Percentiles rank a stretch among this genome's conserved stretches.
Conservation (phyloP, 2,113 vertebrate genomes). For the Phylloscopus trochilus region DNA sequence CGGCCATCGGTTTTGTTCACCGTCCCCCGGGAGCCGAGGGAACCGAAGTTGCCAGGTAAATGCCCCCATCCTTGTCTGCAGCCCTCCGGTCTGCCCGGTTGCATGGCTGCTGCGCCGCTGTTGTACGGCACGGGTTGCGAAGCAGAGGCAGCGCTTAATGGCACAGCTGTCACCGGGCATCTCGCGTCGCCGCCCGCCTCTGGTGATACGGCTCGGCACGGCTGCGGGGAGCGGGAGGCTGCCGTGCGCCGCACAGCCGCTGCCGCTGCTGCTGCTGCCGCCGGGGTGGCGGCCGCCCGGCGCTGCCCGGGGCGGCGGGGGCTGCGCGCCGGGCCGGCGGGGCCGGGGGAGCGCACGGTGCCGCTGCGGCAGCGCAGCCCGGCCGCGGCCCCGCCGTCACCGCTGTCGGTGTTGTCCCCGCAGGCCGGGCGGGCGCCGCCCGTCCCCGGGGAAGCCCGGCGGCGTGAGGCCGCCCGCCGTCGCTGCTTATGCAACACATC, state of each 20-base stretch:
- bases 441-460: conserved; percentile 26
- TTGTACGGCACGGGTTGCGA: background rate
- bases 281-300: too few relatives aligned
- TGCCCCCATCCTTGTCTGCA: background rate
- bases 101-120: background rate
- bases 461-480: conserved; percentile 50
- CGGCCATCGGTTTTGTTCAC: background rate
- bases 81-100: background rate
- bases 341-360: background rate
- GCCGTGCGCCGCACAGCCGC: background rate
- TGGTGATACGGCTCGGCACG: background rate
- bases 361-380: background rate
- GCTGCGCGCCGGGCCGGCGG: too few relatives aligned
- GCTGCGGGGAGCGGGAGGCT: background rate
- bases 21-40: background rate
- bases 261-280: background rate
- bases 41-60: conserved; percentile 57
- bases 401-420: background rate
- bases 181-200: background rate
- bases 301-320: background rate
- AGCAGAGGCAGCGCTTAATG: background rate
- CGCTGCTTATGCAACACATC: conserved; percentile 92
- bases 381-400: background rate
- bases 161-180: background rate
- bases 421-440: conserved; percentile 19